phyloP scores from a whole-genome alignment of 2,113 vertebrate species.

The Macquaria australasica region DNA sequence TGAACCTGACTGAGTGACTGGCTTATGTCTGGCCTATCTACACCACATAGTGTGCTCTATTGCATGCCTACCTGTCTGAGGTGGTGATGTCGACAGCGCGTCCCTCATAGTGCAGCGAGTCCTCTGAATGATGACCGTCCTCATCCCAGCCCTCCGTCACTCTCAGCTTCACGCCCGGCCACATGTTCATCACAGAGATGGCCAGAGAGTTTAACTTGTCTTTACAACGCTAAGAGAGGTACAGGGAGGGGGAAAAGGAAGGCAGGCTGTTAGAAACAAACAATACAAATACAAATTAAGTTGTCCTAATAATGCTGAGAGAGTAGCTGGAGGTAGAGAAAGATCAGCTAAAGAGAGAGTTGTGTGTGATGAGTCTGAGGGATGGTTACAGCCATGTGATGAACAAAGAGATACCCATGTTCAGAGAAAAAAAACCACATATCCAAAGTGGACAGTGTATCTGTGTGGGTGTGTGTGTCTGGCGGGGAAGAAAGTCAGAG shows the following conservation, averaged over 20 bases:
- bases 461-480: not conserved
- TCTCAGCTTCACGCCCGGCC: slow-evolving; percentile 92
- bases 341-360: not conserved
- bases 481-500: not conserved
- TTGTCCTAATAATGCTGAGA: slow-evolving; percentile 90
- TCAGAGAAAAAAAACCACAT: not conserved
- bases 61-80: slow-evolving; percentile 83
- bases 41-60: not conserved
- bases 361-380: not conserved
- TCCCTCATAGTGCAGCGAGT: slow-evolving; percentile 94
- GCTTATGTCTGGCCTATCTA: not conserved
- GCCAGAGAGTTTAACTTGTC: slow-evolving; percentile 97
- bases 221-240: slow-evolving; percentile 92
- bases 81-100: slow-evolving; percentile 95
- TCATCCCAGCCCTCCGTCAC: slow-evolving; percentile 97
- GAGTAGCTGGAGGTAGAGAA: not conserved
- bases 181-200: slow-evolving; percentile 96
- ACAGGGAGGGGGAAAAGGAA: not conserved
- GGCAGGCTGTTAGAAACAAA: slow-evolving; percentile 11
- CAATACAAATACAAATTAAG: slow-evolving; percentile 79
- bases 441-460: not conserved
- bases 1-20: not conserved
- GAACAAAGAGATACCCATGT: not conserved
- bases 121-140: slow-evolving; percentile 92
- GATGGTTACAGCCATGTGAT: not conserved